phyloP scores from a whole-genome alignment of 1,140 invertebrate species.

The Stegodyphus mimosarum region DNA sequence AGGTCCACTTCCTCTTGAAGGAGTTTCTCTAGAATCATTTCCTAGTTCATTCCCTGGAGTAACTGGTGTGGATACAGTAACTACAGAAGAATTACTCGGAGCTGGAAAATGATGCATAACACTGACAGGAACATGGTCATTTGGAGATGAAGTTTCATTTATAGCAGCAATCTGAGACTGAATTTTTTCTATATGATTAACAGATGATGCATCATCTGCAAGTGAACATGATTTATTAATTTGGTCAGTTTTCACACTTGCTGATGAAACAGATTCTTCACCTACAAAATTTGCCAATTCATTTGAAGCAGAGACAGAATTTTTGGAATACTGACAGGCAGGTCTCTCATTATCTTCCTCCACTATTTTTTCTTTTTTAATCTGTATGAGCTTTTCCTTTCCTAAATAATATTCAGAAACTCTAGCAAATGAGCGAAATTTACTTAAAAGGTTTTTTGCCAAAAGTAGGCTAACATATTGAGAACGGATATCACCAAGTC shows the following conservation, averaged over 20 bases:
- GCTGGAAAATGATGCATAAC: conserved; percentile 24
- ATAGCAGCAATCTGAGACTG: not conserved
- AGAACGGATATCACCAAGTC: not conserved
- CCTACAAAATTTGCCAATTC: not conserved
- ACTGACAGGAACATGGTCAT: not conserved
- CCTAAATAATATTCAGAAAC: conserved; percentile 1
- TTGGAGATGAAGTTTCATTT: not conserved
- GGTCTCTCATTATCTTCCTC: not conserved
- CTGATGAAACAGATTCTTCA: not conserved
- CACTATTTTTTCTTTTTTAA: not conserved
- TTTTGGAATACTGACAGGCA: not conserved
- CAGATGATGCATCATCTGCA: not conserved
- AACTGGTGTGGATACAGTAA: conserved; percentile 1
- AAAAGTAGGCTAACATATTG: not conserved
- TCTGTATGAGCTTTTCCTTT: not conserved
- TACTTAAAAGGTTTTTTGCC: not conserved
- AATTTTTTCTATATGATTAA: not conserved
- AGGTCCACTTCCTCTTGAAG: conserved; percentile 49
- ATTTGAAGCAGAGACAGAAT: not conserved
- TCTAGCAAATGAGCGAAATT: conserved; percentile 7
- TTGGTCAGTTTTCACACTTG: not conserved
- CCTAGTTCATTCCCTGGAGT: conserved; percentile 8
- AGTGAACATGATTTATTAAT: not conserved
- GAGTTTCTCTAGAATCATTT: conserved; percentile 33
- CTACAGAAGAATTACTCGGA: not conserved